Evolutionary conservation across 1,140 invertebrate species (phyloP), one percentile per base, ranked within the genome.

Genomic region (Prorops nasuta): DNA sequence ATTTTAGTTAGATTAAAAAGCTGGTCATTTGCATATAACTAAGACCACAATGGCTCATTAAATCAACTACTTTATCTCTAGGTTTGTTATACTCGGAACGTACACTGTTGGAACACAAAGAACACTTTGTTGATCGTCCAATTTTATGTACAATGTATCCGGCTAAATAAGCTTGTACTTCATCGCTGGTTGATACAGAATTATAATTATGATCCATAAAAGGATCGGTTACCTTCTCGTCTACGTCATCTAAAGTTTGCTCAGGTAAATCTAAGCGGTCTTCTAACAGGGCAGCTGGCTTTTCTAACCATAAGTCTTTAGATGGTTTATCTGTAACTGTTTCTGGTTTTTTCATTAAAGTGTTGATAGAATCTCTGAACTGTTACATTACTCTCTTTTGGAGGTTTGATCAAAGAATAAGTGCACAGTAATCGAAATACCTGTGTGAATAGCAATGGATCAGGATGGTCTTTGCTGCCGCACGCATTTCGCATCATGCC

Each of bases 291-390:
- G 8, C 2, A 17, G 44, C 42, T 1, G 45, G 15, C 35, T 46
- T 55, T 28, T 41, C 7, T 4, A 40, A 28, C 49, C 43, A 42
- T 18, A 43, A 18, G 16, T 47, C 31, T 15, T 45, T 44, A 10
- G 19, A 16, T 24, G 39, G 15, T 37, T 36, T 41, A 15, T 41
- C 43, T 3, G 43, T 43, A 4, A 51, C 20, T 3, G 54, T 52
- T 41, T 56, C 49, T 43, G 22, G 51, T 12, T 47, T 43, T 17
- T 56, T 12, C 38, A 56, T 52, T 15, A 56, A 37, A 3, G n/a
- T n/a, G 42, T 39, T 48, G 32, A 22, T n/a, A 56, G 20, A 14
- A 56, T 15, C n/a, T 56, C 49, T 19, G 21, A 34, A 8, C 44
- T 1, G 19, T 31, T 3, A 52, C 49, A 34, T 56, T 56, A 6